phyloP scores from a whole-genome alignment of 2,888 invertebrate species.

The Chrysolina haemoptera region DNA sequence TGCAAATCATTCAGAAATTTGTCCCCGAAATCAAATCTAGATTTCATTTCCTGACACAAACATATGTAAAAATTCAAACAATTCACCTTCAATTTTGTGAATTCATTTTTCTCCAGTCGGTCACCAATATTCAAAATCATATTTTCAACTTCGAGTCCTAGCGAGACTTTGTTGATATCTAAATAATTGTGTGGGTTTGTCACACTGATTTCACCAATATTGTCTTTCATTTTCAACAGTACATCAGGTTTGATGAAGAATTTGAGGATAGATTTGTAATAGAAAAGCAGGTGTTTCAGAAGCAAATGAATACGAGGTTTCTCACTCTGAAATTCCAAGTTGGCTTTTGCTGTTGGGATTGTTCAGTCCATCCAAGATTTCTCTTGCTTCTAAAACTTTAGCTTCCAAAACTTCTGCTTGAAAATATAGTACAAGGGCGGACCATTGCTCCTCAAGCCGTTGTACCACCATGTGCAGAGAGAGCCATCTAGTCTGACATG shows the following conservation, averaged over 20 bases:
- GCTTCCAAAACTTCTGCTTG: too few species aligned
- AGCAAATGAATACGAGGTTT: slow-evolving; percentile 12
- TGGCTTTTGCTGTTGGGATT: slow-evolving; percentile 20
- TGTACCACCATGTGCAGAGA: too few species aligned
- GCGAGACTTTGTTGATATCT: slow-evolving; percentile 5
- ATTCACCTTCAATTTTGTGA: not conserved
- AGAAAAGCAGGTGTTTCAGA: slow-evolving; percentile 16
- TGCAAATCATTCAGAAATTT: slow-evolving; percentile 17
- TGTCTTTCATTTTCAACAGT: not conserved
- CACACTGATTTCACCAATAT: not conserved
- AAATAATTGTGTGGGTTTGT: slow-evolving; percentile 7
- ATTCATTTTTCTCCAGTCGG: not conserved
- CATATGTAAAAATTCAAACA: slow-evolving; percentile 20
- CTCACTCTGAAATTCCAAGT: slow-evolving; percentile 21
- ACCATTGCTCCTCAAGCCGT: too few species aligned
- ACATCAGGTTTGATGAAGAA: slow-evolving; percentile 22
- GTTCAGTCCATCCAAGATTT: too few species aligned
- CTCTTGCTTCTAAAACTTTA: too few species aligned
- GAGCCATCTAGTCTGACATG: too few species aligned
- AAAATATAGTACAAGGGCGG: too few species aligned
- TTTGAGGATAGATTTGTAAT: slow-evolving; percentile 14
- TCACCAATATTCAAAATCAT: not conserved
- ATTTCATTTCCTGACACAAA: slow-evolving; percentile 13
- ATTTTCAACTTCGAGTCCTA: slow-evolving; percentile 17
- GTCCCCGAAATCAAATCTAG: slow-evolving; percentile 17